Percentiles rank a stretch among this genome's conserved stretches.
These are phyloP conservation scores for Cerastis leucographa DNA, from an alignment of 2,888 invertebrate genomes.

Conservation along the genomic window DNA sequence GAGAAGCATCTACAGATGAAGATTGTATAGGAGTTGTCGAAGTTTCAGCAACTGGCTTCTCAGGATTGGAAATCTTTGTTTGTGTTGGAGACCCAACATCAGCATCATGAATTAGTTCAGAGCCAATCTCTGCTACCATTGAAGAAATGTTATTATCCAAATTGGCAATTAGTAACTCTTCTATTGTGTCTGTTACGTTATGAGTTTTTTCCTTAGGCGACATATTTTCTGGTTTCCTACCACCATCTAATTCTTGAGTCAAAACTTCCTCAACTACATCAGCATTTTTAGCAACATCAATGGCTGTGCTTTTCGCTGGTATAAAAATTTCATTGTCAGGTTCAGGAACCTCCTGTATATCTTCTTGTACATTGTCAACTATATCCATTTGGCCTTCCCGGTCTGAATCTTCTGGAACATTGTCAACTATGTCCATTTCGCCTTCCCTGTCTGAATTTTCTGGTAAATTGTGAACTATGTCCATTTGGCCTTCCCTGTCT, in stretches of 20 bases:
- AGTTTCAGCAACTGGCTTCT: slow-evolving; percentile 19
- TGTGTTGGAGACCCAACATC: neutral
- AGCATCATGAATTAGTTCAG: slow-evolving; percentile 22
- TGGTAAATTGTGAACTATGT: slow-evolving; percentile 74
- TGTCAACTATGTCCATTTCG: slow-evolving; percentile 76
- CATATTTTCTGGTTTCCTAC: slow-evolving; percentile 28
- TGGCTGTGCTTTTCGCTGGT: slow-evolving; percentile 32
- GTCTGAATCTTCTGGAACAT: slow-evolving; percentile 76
- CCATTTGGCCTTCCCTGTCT: slow-evolving; percentile 74
- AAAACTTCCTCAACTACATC: slow-evolving; percentile 53
- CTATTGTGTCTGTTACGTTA: neutral
- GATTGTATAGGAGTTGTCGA: slow-evolving; percentile 35
- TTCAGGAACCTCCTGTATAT: slow-evolving; percentile 47
- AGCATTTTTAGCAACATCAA: slow-evolving; percentile 48
- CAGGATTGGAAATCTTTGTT: slow-evolving; percentile 8
- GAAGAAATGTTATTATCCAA: slow-evolving; percentile 40
- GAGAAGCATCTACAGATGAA: slow-evolving; percentile 74
- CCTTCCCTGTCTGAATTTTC: slow-evolving; percentile 74
- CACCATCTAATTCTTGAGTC: slow-evolving; percentile 36
- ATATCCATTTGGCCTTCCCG: slow-evolving; percentile 76
- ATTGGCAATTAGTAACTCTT: slow-evolving; percentile 21
- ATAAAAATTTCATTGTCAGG: slow-evolving; percentile 53
- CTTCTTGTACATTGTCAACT: slow-evolving; percentile 68
- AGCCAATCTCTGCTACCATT: slow-evolving; percentile 33
- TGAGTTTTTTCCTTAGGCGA: slow-evolving; percentile 16